Base-by-base conservation (phyloP, 1,140 invertebrate genomes). In the Medauroidea extradentata region DNA sequence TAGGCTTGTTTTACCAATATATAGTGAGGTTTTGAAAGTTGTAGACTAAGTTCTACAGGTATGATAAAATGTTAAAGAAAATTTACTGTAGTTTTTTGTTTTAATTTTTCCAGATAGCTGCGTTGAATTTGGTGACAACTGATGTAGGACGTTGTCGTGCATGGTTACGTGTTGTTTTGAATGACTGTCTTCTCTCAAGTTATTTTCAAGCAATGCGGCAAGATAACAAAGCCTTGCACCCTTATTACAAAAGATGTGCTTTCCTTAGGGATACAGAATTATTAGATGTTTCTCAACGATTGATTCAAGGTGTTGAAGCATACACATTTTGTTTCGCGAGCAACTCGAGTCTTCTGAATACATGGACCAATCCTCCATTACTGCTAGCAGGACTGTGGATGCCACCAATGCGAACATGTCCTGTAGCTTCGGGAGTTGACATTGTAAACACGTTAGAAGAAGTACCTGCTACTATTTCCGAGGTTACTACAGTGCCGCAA, bases 61-160 rank as follows among this genome's bases (percentile, higher is more conserved):
- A n/a, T n/a, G n/a, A n/a, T n/a, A n/a, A n/a, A n/a, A n/a, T n/a
- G n/a, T n/a, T n/a, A 34, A 34, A 34, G 5, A 34, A 34, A 34
- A 34, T 34, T 34, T 34, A 34, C n/a, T n/a, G n/a, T 7, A 34
- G 11, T 34, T 4, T 34, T 11, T 11, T 34, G 29, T 34, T 60
- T 29, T 13, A 16, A 38, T 50, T 50, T 23, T 61, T 56, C 8
- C n/a, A 23, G 25, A 24, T 41, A 19, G 51, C 66, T 62, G 60
- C 41, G n/a, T 53, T 60, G 25, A 27, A 23, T 4, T 42, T 60
- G 73, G 88, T 97, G 19, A 88, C 83, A 14, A 93, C 88, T 2
- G 94, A 98, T 73, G 86, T 94, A 61, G 95, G 94, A 0, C 85
- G 91, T 60, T 94, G 92, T 66, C 77, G 94, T 61, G 90, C 92